Evolutionary conservation across 1,140 invertebrate genomes (phyloP).

Genomic region (Araneus ventricosus): DNA sequence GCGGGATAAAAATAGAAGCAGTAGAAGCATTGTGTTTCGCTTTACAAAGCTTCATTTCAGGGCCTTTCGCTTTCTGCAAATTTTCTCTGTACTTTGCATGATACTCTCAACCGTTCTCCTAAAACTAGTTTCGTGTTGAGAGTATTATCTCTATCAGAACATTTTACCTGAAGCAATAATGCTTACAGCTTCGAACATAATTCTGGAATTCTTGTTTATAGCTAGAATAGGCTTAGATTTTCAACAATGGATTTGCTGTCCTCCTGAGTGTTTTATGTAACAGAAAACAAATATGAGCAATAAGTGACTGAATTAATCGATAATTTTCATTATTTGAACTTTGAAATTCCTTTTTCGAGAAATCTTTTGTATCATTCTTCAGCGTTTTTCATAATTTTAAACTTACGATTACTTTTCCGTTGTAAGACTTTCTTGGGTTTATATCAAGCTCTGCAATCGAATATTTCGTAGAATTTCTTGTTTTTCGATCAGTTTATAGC

Average conservation of each 20-base stretch:
- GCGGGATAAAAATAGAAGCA: neutral
- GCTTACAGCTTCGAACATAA: conserved; percentile 8
- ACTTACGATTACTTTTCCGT: no score
- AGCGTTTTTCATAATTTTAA: no score
- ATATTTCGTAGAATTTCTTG: no score
- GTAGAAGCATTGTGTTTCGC: neutral
- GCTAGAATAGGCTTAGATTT: neutral
- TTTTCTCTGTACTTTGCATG: neutral
- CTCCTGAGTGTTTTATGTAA: no score
- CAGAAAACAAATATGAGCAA: no score
- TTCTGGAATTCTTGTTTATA: conserved; percentile 4
- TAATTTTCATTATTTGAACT: no score
- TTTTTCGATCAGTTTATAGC: no score
- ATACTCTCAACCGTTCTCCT: neutral
- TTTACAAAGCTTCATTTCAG: neutral
- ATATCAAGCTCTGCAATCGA: no score
- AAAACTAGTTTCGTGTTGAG: neutral
- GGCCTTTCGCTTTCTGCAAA: neutral
- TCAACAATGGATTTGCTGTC: neutral
- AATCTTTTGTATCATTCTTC: no score
- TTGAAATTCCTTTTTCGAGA: no score
- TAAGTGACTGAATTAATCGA: no score
- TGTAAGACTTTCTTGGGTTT: no score
- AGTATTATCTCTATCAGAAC: neutral
- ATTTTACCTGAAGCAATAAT: conserved; percentile 11